A percentile compares a stretch with the other conserved stretches of the same genome.
These are phyloP conservation scores for Centropristis striata DNA, from an alignment of 2,113 vertebrate species.

Conservation along the genomic window DNA sequence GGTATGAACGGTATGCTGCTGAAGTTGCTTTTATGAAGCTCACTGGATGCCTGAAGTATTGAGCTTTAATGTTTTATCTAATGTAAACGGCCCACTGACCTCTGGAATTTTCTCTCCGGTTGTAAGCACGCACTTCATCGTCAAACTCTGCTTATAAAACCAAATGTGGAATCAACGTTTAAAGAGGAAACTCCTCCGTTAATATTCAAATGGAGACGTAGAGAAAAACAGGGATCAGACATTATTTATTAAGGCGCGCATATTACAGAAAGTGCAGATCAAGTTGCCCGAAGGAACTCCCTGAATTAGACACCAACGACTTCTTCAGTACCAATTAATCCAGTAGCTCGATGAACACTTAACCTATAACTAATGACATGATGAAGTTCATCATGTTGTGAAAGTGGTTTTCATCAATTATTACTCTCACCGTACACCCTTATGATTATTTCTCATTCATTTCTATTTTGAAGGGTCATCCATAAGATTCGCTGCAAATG, in stretches of 20 bases:
- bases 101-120: constrained; percentile 6
- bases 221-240: background rate
- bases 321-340: constrained; percentile 9
- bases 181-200: background rate
- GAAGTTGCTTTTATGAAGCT: background rate
- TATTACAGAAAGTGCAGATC: background rate
- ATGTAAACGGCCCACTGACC: background rate
- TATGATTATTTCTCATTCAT: background rate
- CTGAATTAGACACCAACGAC: background rate
- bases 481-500: background rate
- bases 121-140: background rate
- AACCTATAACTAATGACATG: background rate
- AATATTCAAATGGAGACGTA: background rate
- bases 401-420: background rate
- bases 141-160: constrained; percentile 10
- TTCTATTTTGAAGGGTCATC: background rate
- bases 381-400: background rate
- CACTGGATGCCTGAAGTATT: background rate
- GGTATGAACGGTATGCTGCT: constrained; percentile 30
- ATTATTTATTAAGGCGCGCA: background rate
- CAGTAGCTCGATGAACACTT: constrained; percentile 1
- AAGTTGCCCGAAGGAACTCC: background rate
- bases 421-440: background rate
- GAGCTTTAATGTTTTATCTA: background rate
- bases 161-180: constrained; percentile 27